Percentiles rank a stretch among this genome's conserved stretches.
These are phyloP conservation scores for Morone saxatilis DNA, from an alignment of 2,113 vertebrate species.

Conservation along the genomic window DNA sequence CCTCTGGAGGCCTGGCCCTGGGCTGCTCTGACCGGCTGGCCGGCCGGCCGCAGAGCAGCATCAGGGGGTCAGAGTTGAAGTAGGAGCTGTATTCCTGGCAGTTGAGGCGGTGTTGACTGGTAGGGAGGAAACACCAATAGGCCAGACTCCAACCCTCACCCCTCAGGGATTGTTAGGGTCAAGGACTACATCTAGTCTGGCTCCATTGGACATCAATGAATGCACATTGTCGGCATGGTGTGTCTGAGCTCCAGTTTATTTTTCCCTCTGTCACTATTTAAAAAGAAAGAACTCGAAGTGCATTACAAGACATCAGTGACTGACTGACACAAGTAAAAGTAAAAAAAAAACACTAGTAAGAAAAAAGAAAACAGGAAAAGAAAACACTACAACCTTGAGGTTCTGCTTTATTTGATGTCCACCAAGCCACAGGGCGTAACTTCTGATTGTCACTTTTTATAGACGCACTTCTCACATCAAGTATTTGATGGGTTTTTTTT, in stretches of 20 bases:
- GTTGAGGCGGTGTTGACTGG: constrained; percentile 54
- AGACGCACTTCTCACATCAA: constrained; percentile 7
- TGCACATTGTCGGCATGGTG: not conserved
- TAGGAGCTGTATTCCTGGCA: constrained; percentile 66
- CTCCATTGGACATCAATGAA: constrained; percentile 72
- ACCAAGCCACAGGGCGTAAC: not conserved
- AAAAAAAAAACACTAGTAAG: not conserved
- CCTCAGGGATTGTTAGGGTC: constrained; percentile 60
- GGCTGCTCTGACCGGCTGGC: constrained; percentile 7
- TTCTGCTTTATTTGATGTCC: not conserved
- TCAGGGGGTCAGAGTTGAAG: constrained; percentile 59
- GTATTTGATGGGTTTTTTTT: not conserved
- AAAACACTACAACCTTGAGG: not conserved
- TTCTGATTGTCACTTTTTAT: constrained; percentile 31
- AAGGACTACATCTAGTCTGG: constrained; percentile 64
- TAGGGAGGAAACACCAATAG: constrained; percentile 59
- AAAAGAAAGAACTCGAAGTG: not conserved
- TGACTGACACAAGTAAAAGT: not conserved
- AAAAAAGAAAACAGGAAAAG: not conserved
- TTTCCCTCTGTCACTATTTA: not conserved
- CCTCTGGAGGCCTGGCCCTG: constrained; percentile 31
- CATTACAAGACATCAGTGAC: not conserved
- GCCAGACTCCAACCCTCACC: constrained; percentile 32
- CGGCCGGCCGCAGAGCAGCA: not conserved
- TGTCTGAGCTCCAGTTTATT: not conserved